These are phyloP conservation scores for Atherinosoma microstoma DNA, from an alignment of 2,797 vertebrate species.

Conservation along the genomic window DNA sequence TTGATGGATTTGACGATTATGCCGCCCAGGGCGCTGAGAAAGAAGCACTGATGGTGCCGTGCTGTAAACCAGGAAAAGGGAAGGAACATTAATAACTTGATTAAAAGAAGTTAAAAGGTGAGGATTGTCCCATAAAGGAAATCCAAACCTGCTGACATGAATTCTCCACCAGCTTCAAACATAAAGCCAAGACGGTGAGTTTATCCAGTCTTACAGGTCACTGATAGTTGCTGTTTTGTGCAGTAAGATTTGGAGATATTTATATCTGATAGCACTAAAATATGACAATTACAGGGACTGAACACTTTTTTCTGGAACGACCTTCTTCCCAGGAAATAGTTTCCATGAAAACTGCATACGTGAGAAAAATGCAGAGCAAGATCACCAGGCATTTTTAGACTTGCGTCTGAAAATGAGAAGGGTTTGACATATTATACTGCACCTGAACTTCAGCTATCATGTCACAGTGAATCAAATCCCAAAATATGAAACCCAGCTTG, in stretches of 20 bases:
- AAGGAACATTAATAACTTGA: conserved; percentile 58
- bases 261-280: too few species aligned
- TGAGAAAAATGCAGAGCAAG: neutral
- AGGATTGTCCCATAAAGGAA: conserved; percentile 30
- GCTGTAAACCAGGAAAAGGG: conserved; percentile 47
- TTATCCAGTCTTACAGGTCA: neutral
- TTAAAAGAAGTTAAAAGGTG: conserved; percentile 62
- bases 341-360: neutral
- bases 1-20: conserved; percentile 77
- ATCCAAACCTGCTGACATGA: conserved; percentile 5
- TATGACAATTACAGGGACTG: too few species aligned
- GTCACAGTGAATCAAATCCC: neutral
- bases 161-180: conserved; percentile 8
- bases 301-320: too few species aligned
- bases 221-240: neutral
- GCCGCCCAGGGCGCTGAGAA: conserved; percentile 70
- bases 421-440: neutral
- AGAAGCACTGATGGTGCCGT: conserved; percentile 50
- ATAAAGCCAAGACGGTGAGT: neutral
- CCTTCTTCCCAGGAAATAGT: too few species aligned
- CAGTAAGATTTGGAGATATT: neutral
- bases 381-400: neutral
- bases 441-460: neutral
- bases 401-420: too few species aligned
- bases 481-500: neutral